Percentiles rank a stretch among this genome's conserved stretches.
Evolutionary conservation across 2,113 vertebrate species (phyloP).

Genomic region (Nipponia nippon): DNA sequence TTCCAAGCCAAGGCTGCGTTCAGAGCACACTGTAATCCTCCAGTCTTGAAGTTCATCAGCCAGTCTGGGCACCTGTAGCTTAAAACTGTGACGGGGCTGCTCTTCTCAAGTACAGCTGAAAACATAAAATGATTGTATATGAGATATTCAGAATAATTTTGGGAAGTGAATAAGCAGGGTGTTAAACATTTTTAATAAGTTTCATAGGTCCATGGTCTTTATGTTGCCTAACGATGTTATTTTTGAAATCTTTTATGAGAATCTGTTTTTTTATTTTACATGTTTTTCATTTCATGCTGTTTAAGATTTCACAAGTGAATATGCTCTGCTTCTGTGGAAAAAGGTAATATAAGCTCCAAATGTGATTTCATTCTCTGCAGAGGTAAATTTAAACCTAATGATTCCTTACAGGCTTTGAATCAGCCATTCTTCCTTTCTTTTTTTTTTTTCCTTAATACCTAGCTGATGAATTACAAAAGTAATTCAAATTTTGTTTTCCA

Average conservation of each 20-base stretch:
- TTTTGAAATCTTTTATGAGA: background rate
- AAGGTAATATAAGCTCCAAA: slow-evolving; percentile 36
- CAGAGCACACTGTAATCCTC: background rate
- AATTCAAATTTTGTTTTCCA: background rate
- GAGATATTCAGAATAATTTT: background rate
- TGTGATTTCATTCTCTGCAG: slow-evolving; percentile 11
- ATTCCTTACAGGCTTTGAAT: background rate
- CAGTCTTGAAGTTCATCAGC: background rate
- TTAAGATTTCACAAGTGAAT: slow-evolving; percentile 42
- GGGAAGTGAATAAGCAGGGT: background rate
- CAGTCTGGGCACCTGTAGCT: background rate
- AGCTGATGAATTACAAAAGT: background rate
- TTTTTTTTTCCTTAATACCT: background rate
- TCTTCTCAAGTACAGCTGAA: background rate
- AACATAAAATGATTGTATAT: background rate
- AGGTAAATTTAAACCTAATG: slow-evolving; percentile 21
- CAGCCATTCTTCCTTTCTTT: background rate
- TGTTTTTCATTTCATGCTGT: background rate
- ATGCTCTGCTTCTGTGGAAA: slow-evolving; percentile 20
- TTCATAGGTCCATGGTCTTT: background rate
- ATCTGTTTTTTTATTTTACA: background rate
- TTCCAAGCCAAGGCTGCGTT: background rate
- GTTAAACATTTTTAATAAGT: background rate
- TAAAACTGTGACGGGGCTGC: background rate
- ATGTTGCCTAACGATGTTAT: background rate